Base-by-base conservation (phyloP, 53 echinoderm and acorn worm genomes). In the Paelopatides confundens region DNA sequence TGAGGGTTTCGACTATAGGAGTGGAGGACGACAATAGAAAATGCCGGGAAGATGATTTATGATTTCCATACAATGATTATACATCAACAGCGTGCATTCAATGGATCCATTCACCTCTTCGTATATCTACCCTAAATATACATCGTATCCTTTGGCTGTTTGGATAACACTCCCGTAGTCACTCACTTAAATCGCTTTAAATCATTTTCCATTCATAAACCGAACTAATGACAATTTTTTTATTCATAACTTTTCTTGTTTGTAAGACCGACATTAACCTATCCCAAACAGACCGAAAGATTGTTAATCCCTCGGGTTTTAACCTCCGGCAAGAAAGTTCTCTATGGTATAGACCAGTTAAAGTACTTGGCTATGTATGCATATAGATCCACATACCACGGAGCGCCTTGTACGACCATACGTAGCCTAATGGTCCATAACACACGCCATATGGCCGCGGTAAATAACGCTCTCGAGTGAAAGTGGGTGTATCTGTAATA, bases 161-260 rank as follows among this genome's bases (percentile, higher is more conserved):
- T 74, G 74, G 74, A 74, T 74, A 24, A 13, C 21, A 40, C 74
- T 43, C 40, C n/a, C 40, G 39, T 33, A 40, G 23, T 46, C 74
- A 74, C 74, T 74, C 74, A 39, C 74, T 23, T 74, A 74, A 39
- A 46, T 39, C 74, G 46, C 46, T 46, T 46, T 74, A 74, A 74
- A 74, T 74, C 40, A 74, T 74, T 74, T 39, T 21, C 74, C 74
- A 74, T 74, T 74, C 74, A 74, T 74, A 74, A 46, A 24, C 74
- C 38, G 39, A 74, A 40, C 40, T 74, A 74, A 74, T 74, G 74
- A 74, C 74, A 18, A 74, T 46, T 74, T 74, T 31, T 74, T 74
- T 74, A 74, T 74, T 74, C 74, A 74, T 74, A 29, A 46, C 74
- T 38, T 74, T 43, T 74, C 69, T 35, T 58, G n/a, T 58, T 23